Conservation (phyloP, 2,113 vertebrate species). For the Datnioides undecimradiatus region DNA sequence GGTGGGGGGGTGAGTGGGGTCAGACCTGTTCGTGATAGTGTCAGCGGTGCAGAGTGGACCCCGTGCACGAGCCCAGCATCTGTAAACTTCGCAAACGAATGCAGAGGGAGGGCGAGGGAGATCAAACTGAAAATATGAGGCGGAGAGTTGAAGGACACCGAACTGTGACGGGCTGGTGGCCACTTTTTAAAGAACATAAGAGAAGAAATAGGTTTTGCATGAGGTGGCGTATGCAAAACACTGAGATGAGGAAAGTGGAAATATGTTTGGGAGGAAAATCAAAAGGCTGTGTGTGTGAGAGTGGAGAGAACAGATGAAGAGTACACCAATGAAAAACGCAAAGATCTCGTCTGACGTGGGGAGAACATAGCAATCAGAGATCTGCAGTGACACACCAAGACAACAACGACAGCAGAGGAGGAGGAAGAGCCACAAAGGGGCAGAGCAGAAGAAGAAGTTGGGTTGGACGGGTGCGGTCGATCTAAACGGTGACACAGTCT, state of each 20-base stretch:
- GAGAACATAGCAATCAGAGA: background rate
- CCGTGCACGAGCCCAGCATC: background rate
- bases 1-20: too few species aligned
- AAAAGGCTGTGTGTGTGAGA: constrained; percentile 13
- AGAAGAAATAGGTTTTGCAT: background rate
- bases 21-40: constrained; percentile 14
- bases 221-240: constrained; percentile 4
- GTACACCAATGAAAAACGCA: background rate
- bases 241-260: constrained; percentile 6
- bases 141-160: background rate
- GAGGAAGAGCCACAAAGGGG: too few species aligned
- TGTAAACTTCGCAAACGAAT: background rate
- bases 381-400: constrained; percentile 15
- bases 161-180: constrained; percentile 9
- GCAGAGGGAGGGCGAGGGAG: background rate
- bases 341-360: background rate
- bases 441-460: too few species aligned
- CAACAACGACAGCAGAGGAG: constrained; percentile 23
- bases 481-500: background rate
- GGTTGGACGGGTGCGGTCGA: background rate
- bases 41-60: background rate
- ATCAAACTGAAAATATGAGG: background rate
- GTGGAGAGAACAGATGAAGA: background rate
- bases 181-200: background rate
- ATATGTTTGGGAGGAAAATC: background rate